Conservation (phyloP, 1,140 invertebrate genomes). For the Lysiphlebus fabarum region DNA sequence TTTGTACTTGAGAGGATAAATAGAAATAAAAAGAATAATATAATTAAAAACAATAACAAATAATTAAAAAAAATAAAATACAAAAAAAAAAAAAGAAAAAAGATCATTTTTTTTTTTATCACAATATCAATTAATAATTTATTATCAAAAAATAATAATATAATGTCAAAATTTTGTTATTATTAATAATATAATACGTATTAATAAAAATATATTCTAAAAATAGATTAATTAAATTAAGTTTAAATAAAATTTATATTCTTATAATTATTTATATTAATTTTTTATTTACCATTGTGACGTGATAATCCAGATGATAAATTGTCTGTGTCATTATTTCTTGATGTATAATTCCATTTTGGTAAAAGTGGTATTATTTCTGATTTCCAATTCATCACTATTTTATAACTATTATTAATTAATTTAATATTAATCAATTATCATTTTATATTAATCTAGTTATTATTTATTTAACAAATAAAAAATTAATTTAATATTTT, state of each 20-base stretch:
- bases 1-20: too few relatives aligned
- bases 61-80: too few relatives aligned
- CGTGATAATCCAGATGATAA: neutral
- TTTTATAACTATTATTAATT: neutral
- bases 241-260: slow-evolving; percentile 14
- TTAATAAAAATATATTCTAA: too few relatives aligned
- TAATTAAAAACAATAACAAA: too few relatives aligned
- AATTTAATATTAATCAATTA: slow-evolving; percentile 6
- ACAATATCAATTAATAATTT: too few relatives aligned
- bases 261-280: slow-evolving; percentile 15
- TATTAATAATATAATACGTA: too few relatives aligned
- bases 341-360: slow-evolving; percentile 1
- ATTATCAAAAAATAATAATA: too few relatives aligned
- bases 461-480: neutral
- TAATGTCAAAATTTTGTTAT: too few relatives aligned
- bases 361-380: slow-evolving; percentile 16
- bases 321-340: neutral
- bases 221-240: neutral
- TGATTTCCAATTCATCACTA: neutral
- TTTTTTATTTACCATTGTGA: slow-evolving; percentile 1
- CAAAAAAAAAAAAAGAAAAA: too few relatives aligned
- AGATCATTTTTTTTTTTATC: too few relatives aligned
- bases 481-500: too few relatives aligned
- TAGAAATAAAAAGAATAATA: too few relatives aligned
- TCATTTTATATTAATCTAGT: neutral